Conservation (phyloP, 1,140 invertebrate species). For the Phymorhynchus buccinoides region DNA sequence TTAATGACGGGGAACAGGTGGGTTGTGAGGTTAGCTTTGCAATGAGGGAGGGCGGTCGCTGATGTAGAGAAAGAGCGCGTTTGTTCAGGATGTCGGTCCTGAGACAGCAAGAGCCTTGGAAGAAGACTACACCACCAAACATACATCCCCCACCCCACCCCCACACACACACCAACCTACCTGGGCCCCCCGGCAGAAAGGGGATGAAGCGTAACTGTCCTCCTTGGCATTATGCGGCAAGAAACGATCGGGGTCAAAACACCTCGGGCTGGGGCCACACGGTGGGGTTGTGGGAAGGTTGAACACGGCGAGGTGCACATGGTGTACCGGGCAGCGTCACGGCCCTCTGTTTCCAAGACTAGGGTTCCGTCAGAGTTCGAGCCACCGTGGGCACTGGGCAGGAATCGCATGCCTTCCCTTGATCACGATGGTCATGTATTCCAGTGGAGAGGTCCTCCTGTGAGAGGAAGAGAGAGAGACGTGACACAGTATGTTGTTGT, state of each 20-base stretch:
- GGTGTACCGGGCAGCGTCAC: constrained; percentile 54
- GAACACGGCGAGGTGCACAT: constrained; percentile 54
- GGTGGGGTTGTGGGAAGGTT: constrained; percentile 60
- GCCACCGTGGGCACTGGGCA: constrained; percentile 79
- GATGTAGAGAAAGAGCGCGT: no score
- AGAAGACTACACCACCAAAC: no score
- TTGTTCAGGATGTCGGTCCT: no score
- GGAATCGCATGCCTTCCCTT: constrained; percentile 72
- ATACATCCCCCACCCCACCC: no score
- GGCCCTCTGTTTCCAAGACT: constrained; percentile 66
- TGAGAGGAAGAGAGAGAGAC: no score
- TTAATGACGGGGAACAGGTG: no score
- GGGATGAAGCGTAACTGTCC: constrained; percentile 64
- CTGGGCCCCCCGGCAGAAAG: constrained; percentile 66
- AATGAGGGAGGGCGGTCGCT: no score
- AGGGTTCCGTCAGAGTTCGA: constrained; percentile 72
- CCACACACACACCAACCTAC: no score
- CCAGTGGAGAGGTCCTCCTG: constrained; percentile 61
- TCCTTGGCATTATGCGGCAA: constrained; percentile 58
- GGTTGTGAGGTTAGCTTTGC: no score
- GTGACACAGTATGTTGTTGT: no score
- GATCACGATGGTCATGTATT: constrained; percentile 70
- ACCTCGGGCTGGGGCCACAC: constrained; percentile 60
- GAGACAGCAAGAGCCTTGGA: no score
- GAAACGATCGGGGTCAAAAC: constrained; percentile 58